Percentiles rank a stretch among this genome's conserved stretches.
phyloP scores from a whole-genome alignment of 2,113 vertebrate genomes.

The Rissa tridactyla region DNA sequence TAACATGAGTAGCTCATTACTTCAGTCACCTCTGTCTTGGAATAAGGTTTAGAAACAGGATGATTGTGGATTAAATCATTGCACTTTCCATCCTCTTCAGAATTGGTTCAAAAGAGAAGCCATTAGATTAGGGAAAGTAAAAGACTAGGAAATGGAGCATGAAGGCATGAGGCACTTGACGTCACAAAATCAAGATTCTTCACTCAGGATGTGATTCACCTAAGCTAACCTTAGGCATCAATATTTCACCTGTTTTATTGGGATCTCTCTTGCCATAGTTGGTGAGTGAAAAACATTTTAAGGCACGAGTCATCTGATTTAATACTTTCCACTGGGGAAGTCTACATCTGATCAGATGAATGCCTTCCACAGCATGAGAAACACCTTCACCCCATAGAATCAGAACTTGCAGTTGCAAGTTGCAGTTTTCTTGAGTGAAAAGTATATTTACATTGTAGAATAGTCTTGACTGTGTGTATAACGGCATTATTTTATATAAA shows the following conservation, averaged over 20 bases:
- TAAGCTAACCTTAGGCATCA: neutral
- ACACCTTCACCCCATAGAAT: neutral
- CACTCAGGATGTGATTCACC: neutral
- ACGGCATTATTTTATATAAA: neutral
- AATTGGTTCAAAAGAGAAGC: neutral
- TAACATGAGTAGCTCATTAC: neutral
- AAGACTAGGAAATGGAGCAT: neutral
- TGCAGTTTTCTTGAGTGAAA: neutral
- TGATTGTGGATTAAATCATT: neutral
- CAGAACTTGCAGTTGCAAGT: neutral
- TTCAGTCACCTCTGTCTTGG: neutral
- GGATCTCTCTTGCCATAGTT: neutral
- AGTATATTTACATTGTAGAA: neutral
- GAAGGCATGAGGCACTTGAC: neutral
- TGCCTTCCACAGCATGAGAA: neutral
- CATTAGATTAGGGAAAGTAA: neutral
- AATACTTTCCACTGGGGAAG: neutral
- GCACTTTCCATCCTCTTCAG: neutral
- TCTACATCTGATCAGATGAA: neutral
- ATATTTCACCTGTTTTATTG: neutral
- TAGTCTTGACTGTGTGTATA: neutral
- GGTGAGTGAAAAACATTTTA: neutral
- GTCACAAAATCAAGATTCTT: neutral
- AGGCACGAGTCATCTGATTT: neutral
- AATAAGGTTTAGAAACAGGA: neutral